Evolutionary conservation across 2,113 vertebrate species (phyloP), one percentile per base, ranked within the genome.

Genomic region (Columba janthina): DNA sequence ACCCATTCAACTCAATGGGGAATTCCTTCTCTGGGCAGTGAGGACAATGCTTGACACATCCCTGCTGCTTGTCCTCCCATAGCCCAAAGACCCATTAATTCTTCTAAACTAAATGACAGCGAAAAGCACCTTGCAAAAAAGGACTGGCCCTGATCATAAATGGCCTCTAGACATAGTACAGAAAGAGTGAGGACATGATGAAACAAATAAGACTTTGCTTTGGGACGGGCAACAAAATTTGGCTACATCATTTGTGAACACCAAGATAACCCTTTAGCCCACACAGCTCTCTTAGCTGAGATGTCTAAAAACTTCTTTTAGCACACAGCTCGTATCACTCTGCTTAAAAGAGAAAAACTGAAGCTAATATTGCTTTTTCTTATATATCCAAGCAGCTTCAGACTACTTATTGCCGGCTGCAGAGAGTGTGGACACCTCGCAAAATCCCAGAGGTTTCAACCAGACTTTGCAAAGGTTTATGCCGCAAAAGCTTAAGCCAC

Each of bases 381-480:
- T 60, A 80, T 74, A 62, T 7, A 29, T 2, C 12, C 0, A 3
- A 80, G 34, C 24, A 76, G 15, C 48, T 88, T 83, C 82, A 60
- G 36, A 29, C 57, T 18, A 3, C 25, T 87, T 64, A 34, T 24
- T 62, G 38, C 1, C 5, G 64, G 64, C 56, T 85, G 44, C 48
- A 60, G 28, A 25, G 32, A 61, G 57, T 16, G 38, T 57, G 64
- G 31, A 51, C 26, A 74, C 46, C 46, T 60, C 3, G 1, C n/a
- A 64, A 51, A 88, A 88, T 62, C 60, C 75, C 12, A 1, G 38
- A 44, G n/a, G 54, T 54, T 93, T 42, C 74, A 51, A 56, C 48
- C 48, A 75, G n/a, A 60, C 64, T 83, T 86, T 88, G 60, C 48
- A 77, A 44, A 44, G 17, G 44, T 46, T 80, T 94, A 90, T 22